These are phyloP conservation scores for Stenopsyche tienmushanensis DNA, from an alignment of 1,140 invertebrate species.

Conservation along the genomic window DNA sequence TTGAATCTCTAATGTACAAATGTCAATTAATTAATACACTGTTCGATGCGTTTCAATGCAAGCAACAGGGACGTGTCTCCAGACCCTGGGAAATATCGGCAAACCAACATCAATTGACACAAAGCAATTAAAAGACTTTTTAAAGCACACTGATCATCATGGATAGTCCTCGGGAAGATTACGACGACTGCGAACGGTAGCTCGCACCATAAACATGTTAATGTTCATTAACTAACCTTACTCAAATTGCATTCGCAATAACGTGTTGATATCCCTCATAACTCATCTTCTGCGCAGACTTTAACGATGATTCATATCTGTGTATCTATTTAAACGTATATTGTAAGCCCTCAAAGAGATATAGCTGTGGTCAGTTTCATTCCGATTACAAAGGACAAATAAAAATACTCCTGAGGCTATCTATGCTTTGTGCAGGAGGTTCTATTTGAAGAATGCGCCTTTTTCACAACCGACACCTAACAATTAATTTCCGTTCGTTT, in stretches of 20 bases:
- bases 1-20: too few relatives aligned
- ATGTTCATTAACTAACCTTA: constrained; percentile 30
- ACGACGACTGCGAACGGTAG: neutral
- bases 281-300: too few relatives aligned
- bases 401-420: too few relatives aligned
- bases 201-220: constrained; percentile 31
- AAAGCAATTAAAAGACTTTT: constrained; percentile 14
- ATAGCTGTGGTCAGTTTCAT: too few relatives aligned
- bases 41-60: neutral
- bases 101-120: neutral
- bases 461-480: constrained; percentile 12
- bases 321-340: too few relatives aligned
- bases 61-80: constrained; percentile 5
- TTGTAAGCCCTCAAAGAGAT: too few relatives aligned
- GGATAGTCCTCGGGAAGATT: neutral
- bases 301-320: too few relatives aligned
- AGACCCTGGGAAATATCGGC: neutral
- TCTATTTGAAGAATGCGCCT: neutral
- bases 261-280: too few relatives aligned
- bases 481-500: constrained; percentile 29
- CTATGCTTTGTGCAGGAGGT: too few relatives aligned
- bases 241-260: too few relatives aligned
- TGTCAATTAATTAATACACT: neutral
- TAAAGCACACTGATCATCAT: neutral
- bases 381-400: too few relatives aligned